Evolutionary conservation across 2,797 vertebrate species (phyloP).

Genomic region (Petrocephalus sullivani): DNA sequence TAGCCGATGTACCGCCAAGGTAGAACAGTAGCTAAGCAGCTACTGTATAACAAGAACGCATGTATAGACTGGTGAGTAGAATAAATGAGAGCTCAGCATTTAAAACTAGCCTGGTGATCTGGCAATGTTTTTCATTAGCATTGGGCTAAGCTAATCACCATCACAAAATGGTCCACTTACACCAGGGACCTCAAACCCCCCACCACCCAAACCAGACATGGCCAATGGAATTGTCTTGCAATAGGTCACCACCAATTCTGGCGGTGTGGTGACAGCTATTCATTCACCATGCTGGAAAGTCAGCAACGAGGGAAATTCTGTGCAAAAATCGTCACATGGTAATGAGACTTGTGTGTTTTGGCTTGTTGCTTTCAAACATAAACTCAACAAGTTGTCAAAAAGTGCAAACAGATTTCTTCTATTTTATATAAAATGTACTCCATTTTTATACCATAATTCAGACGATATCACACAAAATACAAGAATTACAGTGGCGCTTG

Average conservation of each 20-base stretch:
- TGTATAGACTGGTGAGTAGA: neutral
- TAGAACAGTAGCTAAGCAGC: neutral
- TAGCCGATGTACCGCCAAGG: neutral
- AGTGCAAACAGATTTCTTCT: neutral
- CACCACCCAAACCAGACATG: neutral
- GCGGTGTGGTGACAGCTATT: neutral
- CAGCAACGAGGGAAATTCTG: neutral
- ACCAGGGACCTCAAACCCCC: neutral
- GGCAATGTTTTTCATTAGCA: neutral
- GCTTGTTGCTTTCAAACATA: neutral
- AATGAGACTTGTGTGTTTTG: neutral
- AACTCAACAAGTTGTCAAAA: neutral
- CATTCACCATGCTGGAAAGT: neutral
- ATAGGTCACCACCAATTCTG: neutral
- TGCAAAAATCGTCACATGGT: neutral
- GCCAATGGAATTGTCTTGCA: neutral
- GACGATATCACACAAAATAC: neutral
- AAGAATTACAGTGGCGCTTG: neutral
- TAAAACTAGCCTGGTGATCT: neutral
- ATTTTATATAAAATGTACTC: neutral
- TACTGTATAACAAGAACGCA: neutral
- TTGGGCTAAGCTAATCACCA: neutral
- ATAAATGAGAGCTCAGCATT: neutral
- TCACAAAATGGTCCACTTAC: neutral
- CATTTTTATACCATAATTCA: neutral